A percentile compares a stretch with the other conserved stretches of the same genome.
Conservation (phyloP, 2,113 vertebrate species). For the Periophthalmodon schlosseri region DNA sequence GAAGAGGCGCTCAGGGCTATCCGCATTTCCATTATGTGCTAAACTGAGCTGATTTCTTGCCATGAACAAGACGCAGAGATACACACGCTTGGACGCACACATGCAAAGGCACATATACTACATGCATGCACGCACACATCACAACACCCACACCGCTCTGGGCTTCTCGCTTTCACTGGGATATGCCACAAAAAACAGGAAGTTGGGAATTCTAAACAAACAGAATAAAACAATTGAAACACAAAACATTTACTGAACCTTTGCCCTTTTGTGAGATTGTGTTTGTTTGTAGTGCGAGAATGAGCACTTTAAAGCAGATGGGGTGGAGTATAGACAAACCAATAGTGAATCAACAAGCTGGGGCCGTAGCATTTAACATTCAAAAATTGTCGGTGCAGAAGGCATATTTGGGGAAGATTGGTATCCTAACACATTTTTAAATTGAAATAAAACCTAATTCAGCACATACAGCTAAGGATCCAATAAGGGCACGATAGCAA, state of each 20-base stretch:
- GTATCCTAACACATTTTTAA: not conserved
- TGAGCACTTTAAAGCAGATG: not conserved
- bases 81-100: constrained; percentile 62
- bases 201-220: constrained; percentile 9
- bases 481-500: too few species aligned
- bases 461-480: not conserved
- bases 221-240: constrained; percentile 11
- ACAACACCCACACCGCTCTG: constrained; percentile 50
- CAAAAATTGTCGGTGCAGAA: not conserved
- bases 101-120: constrained; percentile 47
- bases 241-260: constrained; percentile 10
- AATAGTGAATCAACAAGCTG: not conserved
- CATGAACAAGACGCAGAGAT: constrained; percentile 70
- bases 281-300: constrained; percentile 1
- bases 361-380: not conserved
- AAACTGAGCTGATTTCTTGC: constrained; percentile 76
- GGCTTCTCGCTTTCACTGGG: constrained; percentile 53
- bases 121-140: constrained; percentile 32
- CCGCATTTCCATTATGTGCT: constrained; percentile 77
- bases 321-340: not conserved
- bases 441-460: not conserved
- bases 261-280: constrained; percentile 1
- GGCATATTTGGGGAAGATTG: not conserved
- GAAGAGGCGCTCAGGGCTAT: constrained; percentile 68
- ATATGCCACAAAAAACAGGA: not conserved